A percentile compares a stretch with the other conserved stretches of the same genome.
phyloP scores from a whole-genome alignment of 2,113 vertebrate genomes.

The Chaetorhynchus papuensis region DNA sequence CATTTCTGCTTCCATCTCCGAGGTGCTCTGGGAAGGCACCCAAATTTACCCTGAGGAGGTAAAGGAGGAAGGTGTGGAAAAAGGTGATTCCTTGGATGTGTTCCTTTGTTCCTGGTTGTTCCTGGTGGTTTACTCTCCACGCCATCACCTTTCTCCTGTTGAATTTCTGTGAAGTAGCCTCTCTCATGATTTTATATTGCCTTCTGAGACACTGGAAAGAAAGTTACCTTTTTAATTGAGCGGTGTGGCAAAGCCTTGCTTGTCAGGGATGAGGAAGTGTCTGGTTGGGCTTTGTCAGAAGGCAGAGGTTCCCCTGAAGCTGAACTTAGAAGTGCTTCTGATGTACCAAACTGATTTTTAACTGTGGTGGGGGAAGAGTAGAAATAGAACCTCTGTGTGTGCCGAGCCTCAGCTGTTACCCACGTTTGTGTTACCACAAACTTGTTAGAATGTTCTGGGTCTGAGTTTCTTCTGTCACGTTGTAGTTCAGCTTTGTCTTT shows the following conservation, averaged over 20 bases:
- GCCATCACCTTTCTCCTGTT: not conserved
- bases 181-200: not conserved
- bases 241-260: not conserved
- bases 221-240: not conserved
- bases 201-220: not conserved
- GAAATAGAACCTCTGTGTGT: not conserved
- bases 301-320: not conserved
- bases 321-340: not conserved
- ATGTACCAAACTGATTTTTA: not conserved
- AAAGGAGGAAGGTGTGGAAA: not conserved
- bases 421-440: not conserved
- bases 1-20: rapidly evolving
- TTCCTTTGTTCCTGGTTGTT: not conserved
- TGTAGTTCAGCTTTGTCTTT: not conserved
- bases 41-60: not conserved
- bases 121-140: not conserved
- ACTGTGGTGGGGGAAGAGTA: not conserved
- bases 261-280: not conserved
- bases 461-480: not conserved
- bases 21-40: not conserved
- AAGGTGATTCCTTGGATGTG: not conserved
- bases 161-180: not conserved
- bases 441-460: not conserved
- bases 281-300: not conserved
- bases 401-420: not conserved